phyloP scores from a whole-genome alignment of 2,888 invertebrate genomes.

The Lysandra coridon region DNA sequence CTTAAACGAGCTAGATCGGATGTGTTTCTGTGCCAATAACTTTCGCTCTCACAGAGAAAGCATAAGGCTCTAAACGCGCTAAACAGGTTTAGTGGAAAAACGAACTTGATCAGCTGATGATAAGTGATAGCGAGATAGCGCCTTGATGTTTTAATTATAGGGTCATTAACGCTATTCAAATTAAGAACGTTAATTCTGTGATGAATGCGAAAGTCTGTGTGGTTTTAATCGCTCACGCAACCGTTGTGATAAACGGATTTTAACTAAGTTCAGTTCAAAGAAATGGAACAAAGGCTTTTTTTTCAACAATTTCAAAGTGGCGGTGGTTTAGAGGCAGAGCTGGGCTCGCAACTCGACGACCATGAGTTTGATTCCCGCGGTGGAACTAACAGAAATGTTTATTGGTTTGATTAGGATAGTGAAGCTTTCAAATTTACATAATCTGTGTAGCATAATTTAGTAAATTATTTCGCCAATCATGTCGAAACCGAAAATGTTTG shows the following conservation, averaged over 20 bases:
- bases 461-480: too few species aligned
- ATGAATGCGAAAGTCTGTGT: not conserved
- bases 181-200: not conserved
- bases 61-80: not conserved
- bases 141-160: not conserved
- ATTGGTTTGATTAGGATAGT: too few species aligned
- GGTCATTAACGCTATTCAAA: not conserved
- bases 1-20: not conserved
- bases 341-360: too few species aligned
- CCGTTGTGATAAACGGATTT: not conserved
- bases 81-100: slow-evolving; percentile 6
- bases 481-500: too few species aligned
- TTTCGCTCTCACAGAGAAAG: slow-evolving; percentile 5
- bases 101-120: not conserved
- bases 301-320: too few species aligned
- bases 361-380: too few species aligned
- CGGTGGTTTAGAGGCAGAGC: too few species aligned
- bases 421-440: too few species aligned
- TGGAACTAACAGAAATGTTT: not conserved
- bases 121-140: not conserved
- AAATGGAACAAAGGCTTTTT: too few species aligned
- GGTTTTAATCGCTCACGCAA: not conserved
- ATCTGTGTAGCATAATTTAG: too few species aligned
- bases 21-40: not conserved
- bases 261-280: not conserved